These are phyloP conservation scores for Nerophis ophidion DNA, from an alignment of 2,113 vertebrate genomes.

Conservation along the genomic window DNA sequence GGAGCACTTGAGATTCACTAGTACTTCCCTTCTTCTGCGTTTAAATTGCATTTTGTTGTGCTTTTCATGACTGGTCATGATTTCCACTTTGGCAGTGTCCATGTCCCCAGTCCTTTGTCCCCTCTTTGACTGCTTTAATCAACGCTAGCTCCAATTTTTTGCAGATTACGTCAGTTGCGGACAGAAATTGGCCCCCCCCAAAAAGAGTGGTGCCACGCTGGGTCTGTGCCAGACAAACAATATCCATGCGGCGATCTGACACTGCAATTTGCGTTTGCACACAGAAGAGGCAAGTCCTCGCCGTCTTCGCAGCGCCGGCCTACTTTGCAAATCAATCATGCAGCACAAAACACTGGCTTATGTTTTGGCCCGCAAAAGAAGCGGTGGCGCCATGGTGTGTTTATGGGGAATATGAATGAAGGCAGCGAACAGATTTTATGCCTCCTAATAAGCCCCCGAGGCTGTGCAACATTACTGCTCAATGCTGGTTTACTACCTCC, in stretches of 20 bases:
- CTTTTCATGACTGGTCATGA: slow-evolving; percentile 26
- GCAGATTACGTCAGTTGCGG: slow-evolving; percentile 54
- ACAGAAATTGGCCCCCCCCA: slow-evolving; percentile 24
- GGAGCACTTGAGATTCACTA: slow-evolving; percentile 49
- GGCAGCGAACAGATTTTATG: slow-evolving; percentile 72
- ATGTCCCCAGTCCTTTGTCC: slow-evolving; percentile 33
- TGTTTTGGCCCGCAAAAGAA: slow-evolving; percentile 57
- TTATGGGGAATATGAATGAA: slow-evolving; percentile 71
- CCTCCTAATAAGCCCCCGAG: slow-evolving; percentile 73
- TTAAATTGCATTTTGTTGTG: slow-evolving; percentile 47
- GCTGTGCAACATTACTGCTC: slow-evolving; percentile 63
- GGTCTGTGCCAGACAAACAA: slow-evolving; percentile 66
- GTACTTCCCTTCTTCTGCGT: slow-evolving; percentile 54
- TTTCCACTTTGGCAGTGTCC: slow-evolving; percentile 57
- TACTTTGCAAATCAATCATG: slow-evolving; percentile 72
- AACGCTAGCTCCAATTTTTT: slow-evolving; percentile 50
- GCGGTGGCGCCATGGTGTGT: slow-evolving; percentile 43
- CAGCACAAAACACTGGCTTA: slow-evolving; percentile 66
- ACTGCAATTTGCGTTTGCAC: slow-evolving; percentile 63
- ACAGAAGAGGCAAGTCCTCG: slow-evolving; percentile 53
- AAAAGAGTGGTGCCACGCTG: slow-evolving; percentile 55
- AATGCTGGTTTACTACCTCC: slow-evolving; percentile 64
- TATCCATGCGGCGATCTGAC: slow-evolving; percentile 56
- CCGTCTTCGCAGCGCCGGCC: slow-evolving; percentile 63
- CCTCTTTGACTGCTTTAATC: slow-evolving; percentile 52